Evolutionary conservation across 2,797 vertebrate genomes (phyloP), one percentile per base, ranked within the genome.

Genomic region (Distichodus sexfasciatus): DNA sequence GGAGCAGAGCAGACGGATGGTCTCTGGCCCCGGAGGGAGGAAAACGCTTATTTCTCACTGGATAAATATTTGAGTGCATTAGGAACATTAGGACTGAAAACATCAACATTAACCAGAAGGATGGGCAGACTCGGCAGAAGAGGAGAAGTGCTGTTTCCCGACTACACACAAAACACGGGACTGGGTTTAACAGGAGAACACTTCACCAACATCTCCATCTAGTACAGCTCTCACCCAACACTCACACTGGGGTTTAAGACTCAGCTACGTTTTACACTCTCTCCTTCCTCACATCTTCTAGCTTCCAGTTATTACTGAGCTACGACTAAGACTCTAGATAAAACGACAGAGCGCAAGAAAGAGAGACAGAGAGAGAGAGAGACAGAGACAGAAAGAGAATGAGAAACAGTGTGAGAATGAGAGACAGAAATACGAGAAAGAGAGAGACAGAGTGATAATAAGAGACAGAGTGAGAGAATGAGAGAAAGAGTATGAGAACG

Each of bases 11-110:
- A 66, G 67, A 69, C 19, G 29, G 40, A 53, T 36, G 21, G 44
- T 57, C 24, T 54, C 28, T 54, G 46, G 62, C 31, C 55, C 9
- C 6, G 41, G 36, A 15, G 7, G 41, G 36, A 15, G 7, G 11
- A 58, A 33, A 66, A 48, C 12, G 19, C 66, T 46, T 67, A 74
- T 70, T 55, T 63, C 23, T 44, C 21, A 8, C 40, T 4, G 53
- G 57, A 53, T 68, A 68, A 76, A 76, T 69, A 64, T 66, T 78
- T 68, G 59, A 46, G 48, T 40, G 41, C 21, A 69, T 44, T 66
- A 74, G 62, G 44, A 69, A 67, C 66, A 73, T 67, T 69, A 62
- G 17, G 44, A 63, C 53, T 47, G 65, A 60, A 72, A 66, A 55
- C 35, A 57, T 66, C 43, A 62, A 43, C 23, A 53, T 71, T 60